phyloP scores from a whole-genome alignment of 2,797 vertebrate species.

The Lindbergichthys nudifrons region DNA sequence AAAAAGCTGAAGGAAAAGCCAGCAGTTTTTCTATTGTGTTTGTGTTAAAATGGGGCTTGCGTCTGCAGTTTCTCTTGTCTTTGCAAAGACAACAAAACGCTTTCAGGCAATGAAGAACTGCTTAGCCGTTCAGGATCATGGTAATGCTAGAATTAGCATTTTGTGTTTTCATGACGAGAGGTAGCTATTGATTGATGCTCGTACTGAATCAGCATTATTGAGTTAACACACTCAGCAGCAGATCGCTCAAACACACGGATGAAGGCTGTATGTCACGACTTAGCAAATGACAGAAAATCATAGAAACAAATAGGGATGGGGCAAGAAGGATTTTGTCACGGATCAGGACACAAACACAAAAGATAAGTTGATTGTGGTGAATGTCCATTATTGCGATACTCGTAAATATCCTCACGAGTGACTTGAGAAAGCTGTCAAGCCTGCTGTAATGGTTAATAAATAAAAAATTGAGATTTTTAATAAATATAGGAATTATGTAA shows the following conservation, averaged over 20 bases:
- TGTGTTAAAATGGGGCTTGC: background rate
- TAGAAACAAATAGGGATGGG: background rate
- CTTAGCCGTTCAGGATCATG: constrained; percentile 31
- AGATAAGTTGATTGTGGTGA: too few relatives aligned
- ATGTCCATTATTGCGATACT: too few relatives aligned
- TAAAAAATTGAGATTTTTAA: too few relatives aligned
- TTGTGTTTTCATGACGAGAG: constrained; percentile 43
- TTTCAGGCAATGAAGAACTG: constrained; percentile 27
- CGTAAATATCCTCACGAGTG: too few relatives aligned
- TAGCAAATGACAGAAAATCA: background rate
- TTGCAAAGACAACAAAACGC: constrained; percentile 18
- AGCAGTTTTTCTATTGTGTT: constrained; percentile 24
- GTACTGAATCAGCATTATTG: constrained; percentile 22
- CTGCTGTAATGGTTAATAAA: too few relatives aligned
- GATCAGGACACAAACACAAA: too few relatives aligned
- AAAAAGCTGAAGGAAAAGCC: constrained; percentile 25
- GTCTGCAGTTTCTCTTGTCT: constrained; percentile 6
- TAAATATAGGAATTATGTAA: too few relatives aligned
- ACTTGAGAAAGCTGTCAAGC: too few relatives aligned
- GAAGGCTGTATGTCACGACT: background rate
- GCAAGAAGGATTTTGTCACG: too few relatives aligned
- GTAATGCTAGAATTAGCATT: constrained; percentile 51
- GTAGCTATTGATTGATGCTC: constrained; percentile 32
- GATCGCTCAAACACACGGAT: constrained; percentile 6
- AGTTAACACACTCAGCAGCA: constrained; percentile 32